These are phyloP conservation scores for Eilema caniola DNA, from an alignment of 2,888 invertebrate genomes.

Conservation along the genomic window DNA sequence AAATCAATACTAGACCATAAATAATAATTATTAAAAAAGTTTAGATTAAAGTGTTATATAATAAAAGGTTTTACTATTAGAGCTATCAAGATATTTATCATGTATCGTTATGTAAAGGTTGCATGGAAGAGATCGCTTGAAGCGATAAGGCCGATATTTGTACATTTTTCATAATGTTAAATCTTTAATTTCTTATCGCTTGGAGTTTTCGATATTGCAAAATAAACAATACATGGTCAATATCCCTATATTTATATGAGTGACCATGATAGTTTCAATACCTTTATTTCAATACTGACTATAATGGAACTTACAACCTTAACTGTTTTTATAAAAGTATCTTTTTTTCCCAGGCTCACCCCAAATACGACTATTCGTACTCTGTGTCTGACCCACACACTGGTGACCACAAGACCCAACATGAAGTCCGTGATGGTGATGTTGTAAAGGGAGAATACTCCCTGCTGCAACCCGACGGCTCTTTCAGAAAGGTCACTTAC, in stretches of 20 bases:
- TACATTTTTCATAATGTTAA: too few relatives aligned
- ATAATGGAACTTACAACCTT: background rate
- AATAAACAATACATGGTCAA: too few relatives aligned
- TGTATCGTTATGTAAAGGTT: too few relatives aligned
- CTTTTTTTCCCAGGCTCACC: conserved; percentile 72
- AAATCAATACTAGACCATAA: background rate
- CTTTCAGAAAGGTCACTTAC: conserved; percentile 85
- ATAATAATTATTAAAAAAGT: background rate
- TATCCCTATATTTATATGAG: too few relatives aligned
- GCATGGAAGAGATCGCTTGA: too few relatives aligned
- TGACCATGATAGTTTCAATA: too few relatives aligned
- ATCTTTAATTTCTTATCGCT: too few relatives aligned
- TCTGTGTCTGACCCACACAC: conserved; percentile 84
- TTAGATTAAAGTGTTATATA: background rate
- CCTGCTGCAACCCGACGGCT: conserved; percentile 81
- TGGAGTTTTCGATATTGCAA: too few relatives aligned
- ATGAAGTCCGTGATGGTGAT: conserved; percentile 80
- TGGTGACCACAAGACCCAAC: conserved; percentile 84
- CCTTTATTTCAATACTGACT: too few relatives aligned
- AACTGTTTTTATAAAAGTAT: background rate
- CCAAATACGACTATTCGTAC: conserved; percentile 84
- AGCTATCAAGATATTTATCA: too few relatives aligned
- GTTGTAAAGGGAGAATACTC: conserved; percentile 84
- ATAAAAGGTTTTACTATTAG: too few relatives aligned
- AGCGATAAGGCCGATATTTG: too few relatives aligned